These are phyloP conservation scores for Plebejus melissa DNA, from an alignment of 2,888 invertebrate species.

Conservation along the genomic window DNA sequence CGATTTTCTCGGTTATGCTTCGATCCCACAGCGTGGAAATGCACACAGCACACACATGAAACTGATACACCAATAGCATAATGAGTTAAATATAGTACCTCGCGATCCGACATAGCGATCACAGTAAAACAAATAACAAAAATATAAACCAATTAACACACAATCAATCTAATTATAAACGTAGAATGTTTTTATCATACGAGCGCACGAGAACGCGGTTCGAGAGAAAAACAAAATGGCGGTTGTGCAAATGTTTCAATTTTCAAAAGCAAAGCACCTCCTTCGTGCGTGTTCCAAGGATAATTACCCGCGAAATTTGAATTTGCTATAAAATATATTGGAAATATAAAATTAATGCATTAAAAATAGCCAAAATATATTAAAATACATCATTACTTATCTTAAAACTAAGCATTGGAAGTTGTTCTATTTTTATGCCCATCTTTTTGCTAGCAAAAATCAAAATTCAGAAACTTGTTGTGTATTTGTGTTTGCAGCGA, in stretches of 20 bases:
- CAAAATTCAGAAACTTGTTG: not conserved
- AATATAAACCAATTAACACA: conserved; percentile 49
- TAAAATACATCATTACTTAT: no score
- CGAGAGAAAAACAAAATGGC: conserved; percentile 43
- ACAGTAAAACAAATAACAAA: conserved; percentile 47
- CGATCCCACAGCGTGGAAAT: conserved; percentile 37
- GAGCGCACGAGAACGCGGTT: conserved; percentile 45
- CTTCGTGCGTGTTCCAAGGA: not conserved
- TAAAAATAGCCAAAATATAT: no score
- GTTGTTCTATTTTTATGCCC: no score
- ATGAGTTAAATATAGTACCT: conserved; percentile 65
- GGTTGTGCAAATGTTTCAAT: conserved; percentile 29
- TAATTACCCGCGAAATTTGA: conserved; percentile 11
- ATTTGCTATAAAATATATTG: not conserved
- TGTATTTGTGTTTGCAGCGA: not conserved
- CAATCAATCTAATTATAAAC: conserved; percentile 59
- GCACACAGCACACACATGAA: conserved; percentile 57
- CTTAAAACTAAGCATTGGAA: no score
- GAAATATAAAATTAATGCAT: not conserved
- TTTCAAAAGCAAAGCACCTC: not conserved
- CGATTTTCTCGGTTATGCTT: conserved; percentile 29
- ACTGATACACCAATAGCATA: conserved; percentile 41
- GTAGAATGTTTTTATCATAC: conserved; percentile 45
- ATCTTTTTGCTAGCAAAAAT: no score
- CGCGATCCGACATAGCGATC: conserved; percentile 70